Evolutionary conservation across 2,113 vertebrate genomes (phyloP).

Genomic region (Onychostoma macrolepis): DNA sequence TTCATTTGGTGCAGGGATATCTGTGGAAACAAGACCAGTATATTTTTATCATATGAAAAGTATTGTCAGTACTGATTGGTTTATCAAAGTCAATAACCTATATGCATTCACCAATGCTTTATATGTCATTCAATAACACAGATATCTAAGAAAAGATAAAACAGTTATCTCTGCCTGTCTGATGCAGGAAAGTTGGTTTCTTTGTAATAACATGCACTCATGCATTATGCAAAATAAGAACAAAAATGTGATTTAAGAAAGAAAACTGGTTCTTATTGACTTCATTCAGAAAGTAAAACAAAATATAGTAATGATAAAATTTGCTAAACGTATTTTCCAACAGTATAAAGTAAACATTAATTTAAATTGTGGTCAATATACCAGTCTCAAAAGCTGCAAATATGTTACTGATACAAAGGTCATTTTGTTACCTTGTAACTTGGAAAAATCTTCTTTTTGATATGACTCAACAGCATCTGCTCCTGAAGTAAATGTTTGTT

Average conservation of each 20-base stretch:
- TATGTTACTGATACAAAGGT: not conserved
- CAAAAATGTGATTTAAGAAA: not conserved
- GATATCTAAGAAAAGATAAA: not conserved
- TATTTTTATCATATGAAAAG: not conserved
- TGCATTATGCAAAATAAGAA: not conserved
- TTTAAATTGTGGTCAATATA: not conserved
- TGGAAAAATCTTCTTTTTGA: not conserved
- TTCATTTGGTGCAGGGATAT: constrained; percentile 40
- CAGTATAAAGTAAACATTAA: not conserved
- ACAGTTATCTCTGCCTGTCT: not conserved
- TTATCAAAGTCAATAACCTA: not conserved
- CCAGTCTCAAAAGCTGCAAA: not conserved
- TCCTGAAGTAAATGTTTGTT: not conserved
- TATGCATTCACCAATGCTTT: not conserved
- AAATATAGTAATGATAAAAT: not conserved
- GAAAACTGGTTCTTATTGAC: not conserved
- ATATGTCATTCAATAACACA: not conserved
- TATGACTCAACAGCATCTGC: not conserved
- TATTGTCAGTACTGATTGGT: not conserved
- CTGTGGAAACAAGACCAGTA: constrained; percentile 40
- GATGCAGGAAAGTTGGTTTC: not conserved
- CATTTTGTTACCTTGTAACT: not conserved
- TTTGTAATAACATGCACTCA: not conserved
- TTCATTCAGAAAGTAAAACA: not conserved
- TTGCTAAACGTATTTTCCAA: no score